Evolutionary conservation across 2,888 invertebrate species (phyloP).

Genomic region (Cephalotes varians): DNA sequence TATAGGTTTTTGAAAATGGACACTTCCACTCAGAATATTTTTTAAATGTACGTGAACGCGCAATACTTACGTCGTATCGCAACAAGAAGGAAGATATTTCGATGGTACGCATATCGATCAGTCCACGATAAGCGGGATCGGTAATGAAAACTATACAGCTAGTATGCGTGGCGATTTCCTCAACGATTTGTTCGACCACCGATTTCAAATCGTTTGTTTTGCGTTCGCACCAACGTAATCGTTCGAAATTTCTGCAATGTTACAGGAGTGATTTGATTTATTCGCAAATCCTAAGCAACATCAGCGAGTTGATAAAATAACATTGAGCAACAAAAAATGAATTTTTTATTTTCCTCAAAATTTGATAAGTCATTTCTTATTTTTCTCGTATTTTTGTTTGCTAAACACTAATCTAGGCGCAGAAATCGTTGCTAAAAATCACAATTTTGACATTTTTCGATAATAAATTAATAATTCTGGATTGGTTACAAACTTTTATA

Average conservation of each 20-base stretch:
- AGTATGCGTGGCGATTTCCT: constrained; percentile 76
- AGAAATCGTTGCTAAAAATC: too few species aligned
- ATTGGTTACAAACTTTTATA: too few species aligned
- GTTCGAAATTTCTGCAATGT: constrained; percentile 25
- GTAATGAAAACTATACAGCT: constrained; percentile 80
- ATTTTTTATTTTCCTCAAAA: too few species aligned
- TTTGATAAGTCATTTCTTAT: too few species aligned
- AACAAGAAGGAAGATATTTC: constrained; percentile 60
- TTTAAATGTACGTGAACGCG: not conserved
- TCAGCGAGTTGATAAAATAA: too few species aligned
- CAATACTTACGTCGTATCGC: constrained; percentile 74
- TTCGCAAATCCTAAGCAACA: too few species aligned
- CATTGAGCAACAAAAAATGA: too few species aligned
- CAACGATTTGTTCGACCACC: constrained; percentile 73
- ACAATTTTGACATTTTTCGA: too few species aligned
- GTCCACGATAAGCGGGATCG: constrained; percentile 78
- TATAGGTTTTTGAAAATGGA: not conserved
- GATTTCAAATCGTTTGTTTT: constrained; percentile 68
- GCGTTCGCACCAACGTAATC: constrained; percentile 36
- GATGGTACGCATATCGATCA: constrained; percentile 71
- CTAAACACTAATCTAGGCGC: too few species aligned
- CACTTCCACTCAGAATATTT: not conserved
- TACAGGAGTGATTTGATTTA: not conserved
- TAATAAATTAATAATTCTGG: too few species aligned
- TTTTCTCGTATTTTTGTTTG: too few species aligned